Conservation (phyloP, 2,888 invertebrate species). For the Thymelicus sylvestris region DNA sequence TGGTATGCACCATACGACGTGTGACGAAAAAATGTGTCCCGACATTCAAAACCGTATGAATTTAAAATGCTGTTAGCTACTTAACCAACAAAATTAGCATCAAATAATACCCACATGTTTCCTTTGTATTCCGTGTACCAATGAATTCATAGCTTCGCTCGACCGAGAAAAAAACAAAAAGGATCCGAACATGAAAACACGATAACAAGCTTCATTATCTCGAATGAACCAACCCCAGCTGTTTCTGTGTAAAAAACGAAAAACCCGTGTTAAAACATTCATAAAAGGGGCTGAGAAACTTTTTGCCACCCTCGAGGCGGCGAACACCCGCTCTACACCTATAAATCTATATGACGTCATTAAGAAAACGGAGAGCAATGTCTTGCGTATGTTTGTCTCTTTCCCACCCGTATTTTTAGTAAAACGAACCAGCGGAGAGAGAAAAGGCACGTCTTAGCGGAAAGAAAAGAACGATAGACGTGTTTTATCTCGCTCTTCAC, state of each 20-base stretch:
- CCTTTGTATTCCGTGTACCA: not conserved
- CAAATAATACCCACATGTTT: conserved; percentile 12
- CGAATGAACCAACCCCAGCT: conserved; percentile 36
- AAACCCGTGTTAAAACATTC: conserved; percentile 64
- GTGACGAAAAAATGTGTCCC: too few relatives aligned
- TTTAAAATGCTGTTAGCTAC: conserved; percentile 4
- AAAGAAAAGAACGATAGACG: conserved; percentile 62
- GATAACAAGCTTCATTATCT: conserved; percentile 41
- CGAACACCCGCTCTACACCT: conserved; percentile 65
- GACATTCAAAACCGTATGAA: not conserved
- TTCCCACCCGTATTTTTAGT: conserved; percentile 56
- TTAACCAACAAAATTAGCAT: not conserved
- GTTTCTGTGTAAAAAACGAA: conserved; percentile 40
- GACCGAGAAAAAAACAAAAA: conserved; percentile 26
- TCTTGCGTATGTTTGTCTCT: conserved; percentile 73
- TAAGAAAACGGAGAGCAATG: conserved; percentile 78
- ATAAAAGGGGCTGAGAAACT: conserved; percentile 69
- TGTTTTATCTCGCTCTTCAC: conserved; percentile 64
- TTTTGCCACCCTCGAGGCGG: conserved; percentile 60
- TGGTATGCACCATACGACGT: too few relatives aligned
- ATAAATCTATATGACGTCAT: conserved; percentile 83
- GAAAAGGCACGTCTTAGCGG: conserved; percentile 66
- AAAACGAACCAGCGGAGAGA: conserved; percentile 47
- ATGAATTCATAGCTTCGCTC: conserved; percentile 28
- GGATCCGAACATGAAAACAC: conserved; percentile 22